A percentile compares a stretch with the other conserved stretches of the same genome.
These are phyloP conservation scores for Turdus rufiventris DNA, from an alignment of 2,113 vertebrate species.

Conservation along the genomic window DNA sequence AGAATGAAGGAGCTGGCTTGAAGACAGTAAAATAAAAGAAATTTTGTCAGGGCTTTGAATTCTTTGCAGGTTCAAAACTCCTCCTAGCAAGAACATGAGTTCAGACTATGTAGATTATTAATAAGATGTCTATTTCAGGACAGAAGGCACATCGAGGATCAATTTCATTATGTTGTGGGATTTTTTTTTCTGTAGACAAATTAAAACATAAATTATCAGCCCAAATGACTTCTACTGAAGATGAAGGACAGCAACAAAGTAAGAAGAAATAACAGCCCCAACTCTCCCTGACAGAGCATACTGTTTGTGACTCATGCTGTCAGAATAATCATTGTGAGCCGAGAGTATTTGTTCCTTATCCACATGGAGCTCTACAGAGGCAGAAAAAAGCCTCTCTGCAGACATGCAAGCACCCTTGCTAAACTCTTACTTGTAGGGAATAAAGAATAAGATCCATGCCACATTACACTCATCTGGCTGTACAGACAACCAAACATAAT, in stretches of 20 bases:
- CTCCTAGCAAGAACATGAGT: neutral
- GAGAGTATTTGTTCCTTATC: neutral
- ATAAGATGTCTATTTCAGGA: neutral
- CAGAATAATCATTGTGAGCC: neutral
- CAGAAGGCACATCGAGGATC: conserved; percentile 19
- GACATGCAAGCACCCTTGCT: neutral
- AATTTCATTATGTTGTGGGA: neutral
- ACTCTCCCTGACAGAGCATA: neutral
- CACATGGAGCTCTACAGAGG: neutral
- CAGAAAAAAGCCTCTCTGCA: neutral
- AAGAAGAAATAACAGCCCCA: neutral
- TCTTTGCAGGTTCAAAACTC: neutral
- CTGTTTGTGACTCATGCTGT: neutral
- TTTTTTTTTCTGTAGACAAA: neutral
- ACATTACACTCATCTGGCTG: rapidly evolving
- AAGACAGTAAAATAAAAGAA: neutral
- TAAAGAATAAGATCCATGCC: neutral
- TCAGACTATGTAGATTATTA: neutral
- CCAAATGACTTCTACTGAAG: neutral
- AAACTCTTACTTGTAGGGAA: neutral
- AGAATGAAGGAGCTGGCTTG: neutral
- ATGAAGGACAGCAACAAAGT: neutral
- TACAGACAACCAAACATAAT: neutral
- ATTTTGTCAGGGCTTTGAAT: neutral
- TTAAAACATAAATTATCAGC: conserved; percentile 6